phyloP scores from a whole-genome alignment of 30 jellyfish, hydroid and myxozoan genomes.

The Cassiopea xamachana region DNA sequence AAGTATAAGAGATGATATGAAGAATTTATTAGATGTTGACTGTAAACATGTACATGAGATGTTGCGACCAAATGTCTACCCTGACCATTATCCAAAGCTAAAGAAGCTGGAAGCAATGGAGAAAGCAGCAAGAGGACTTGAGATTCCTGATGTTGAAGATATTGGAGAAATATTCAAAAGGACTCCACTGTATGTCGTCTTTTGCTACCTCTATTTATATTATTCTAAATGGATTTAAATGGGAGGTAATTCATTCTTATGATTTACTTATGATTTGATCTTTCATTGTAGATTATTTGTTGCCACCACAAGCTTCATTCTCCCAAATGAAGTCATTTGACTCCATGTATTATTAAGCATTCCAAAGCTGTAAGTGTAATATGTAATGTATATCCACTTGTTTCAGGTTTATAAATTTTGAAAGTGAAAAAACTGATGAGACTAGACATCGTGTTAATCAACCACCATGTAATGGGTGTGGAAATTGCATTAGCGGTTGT shows the following conservation, averaged over 20 bases:
- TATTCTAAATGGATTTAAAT: too few relatives aligned
- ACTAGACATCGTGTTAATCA: slow-evolving; percentile 43
- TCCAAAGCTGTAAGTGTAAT: too few relatives aligned
- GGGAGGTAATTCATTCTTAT: too few relatives aligned
- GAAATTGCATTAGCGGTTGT: slow-evolving; percentile 77
- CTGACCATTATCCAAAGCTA: slow-evolving; percentile 50
- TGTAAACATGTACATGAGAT: slow-evolving; percentile 48
- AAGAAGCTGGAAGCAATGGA: slow-evolving; percentile 68
- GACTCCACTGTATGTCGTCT: slow-evolving; percentile 69
- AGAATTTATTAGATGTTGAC: slow-evolving; percentile 20
- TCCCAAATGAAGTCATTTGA: too few relatives aligned
- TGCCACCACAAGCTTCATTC: too few relatives aligned
- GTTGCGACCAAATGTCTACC: slow-evolving; percentile 69
- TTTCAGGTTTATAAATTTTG: slow-evolving; percentile 50
- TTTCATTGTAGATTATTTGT: too few relatives aligned
- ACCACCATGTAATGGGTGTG: slow-evolving; percentile 80
- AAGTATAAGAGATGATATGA: slow-evolving; percentile 51
- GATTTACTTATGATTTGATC: too few relatives aligned
- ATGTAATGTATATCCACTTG: not conserved
- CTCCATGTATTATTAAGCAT: too few relatives aligned
- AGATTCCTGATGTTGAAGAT: slow-evolving; percentile 68
- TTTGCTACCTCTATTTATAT: not conserved
- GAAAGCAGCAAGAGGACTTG: slow-evolving; percentile 61
- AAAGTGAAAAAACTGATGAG: slow-evolving; percentile 36
- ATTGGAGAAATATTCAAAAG: slow-evolving; percentile 38